phyloP scores from a whole-genome alignment of 1,140 invertebrate genomes.

The Hypothenemus hampei region DNA sequence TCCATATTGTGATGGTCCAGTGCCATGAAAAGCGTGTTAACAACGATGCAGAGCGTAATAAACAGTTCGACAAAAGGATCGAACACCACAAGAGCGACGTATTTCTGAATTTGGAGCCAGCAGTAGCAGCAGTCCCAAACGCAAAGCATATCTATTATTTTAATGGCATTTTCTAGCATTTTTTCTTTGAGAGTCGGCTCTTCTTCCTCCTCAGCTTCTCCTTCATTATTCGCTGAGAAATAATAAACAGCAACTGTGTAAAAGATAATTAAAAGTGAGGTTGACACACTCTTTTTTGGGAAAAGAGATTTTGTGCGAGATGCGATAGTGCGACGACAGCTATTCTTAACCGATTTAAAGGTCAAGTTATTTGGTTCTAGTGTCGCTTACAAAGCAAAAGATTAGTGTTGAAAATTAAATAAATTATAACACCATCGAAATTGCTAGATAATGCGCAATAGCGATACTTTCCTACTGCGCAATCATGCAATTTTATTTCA shows the following conservation, averaged over 20 bases:
- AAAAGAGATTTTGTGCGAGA: constrained; percentile 51
- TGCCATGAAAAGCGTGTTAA: constrained; percentile 98
- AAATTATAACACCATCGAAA: constrained; percentile 38
- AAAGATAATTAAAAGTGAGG: constrained; percentile 57
- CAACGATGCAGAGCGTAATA: constrained; percentile 96
- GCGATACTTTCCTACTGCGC: too few relatives aligned
- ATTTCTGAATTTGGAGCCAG: constrained; percentile 87
- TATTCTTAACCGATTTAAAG: constrained; percentile 40
- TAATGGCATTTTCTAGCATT: constrained; percentile 65
- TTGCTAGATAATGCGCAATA: constrained; percentile 34
- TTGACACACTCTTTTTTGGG: constrained; percentile 63
- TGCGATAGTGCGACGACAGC: constrained; percentile 37
- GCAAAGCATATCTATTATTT: constrained; percentile 87
- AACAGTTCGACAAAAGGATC: constrained; percentile 98
- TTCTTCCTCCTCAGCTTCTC: constrained; percentile 71
- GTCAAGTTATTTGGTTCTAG: constrained; percentile 33
- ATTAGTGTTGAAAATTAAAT: constrained; percentile 2
- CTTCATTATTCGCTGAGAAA: constrained; percentile 76
- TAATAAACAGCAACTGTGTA: constrained; percentile 87
- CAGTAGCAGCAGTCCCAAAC: constrained; percentile 94
- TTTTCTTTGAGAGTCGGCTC: constrained; percentile 84
- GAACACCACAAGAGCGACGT: constrained; percentile 87
- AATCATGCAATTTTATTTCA: too few relatives aligned
- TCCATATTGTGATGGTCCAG: constrained; percentile 95
- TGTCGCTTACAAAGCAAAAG: constrained; percentile 1